Evolutionary conservation across 30 jellyfish, hydroid and myxozoan species (phyloP).

Genomic region (Aurelia coerulea): DNA sequence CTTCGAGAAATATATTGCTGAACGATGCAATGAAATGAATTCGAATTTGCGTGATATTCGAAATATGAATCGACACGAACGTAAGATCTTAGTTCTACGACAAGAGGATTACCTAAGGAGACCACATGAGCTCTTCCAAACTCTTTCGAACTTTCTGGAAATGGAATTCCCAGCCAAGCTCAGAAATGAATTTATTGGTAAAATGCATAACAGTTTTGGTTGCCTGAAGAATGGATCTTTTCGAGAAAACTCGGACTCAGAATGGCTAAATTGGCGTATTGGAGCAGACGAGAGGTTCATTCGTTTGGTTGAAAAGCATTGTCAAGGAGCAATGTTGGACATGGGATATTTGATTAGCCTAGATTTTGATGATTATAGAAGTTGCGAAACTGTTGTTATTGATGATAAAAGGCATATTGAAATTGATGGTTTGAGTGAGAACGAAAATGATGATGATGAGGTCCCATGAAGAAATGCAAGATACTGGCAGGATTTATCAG

Average conservation of each 20-base stretch:
- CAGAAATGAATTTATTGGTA: not conserved
- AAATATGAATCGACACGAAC: not conserved
- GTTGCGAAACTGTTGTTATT: not conserved
- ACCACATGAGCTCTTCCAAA: not conserved
- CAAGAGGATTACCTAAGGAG: slow-evolving; percentile 14
- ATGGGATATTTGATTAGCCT: slow-evolving; percentile 5
- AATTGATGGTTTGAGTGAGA: no score
- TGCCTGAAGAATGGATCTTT: slow-evolving; percentile 10
- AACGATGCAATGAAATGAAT: slow-evolving; percentile 60
- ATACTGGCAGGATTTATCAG: no score
- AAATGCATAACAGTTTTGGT: not conserved
- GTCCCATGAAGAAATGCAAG: no score
- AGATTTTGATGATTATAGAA: not conserved
- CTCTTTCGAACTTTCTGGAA: not conserved
- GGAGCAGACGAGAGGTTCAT: slow-evolving; percentile 16
- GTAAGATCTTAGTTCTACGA: slow-evolving; percentile 10
- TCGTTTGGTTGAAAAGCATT: slow-evolving; percentile 5
- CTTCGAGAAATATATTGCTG: slow-evolving; percentile 28
- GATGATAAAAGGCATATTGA: not conserved
- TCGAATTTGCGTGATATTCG: slow-evolving; percentile 8
- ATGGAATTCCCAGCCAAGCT: not conserved
- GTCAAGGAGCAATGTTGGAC: slow-evolving; percentile 15
- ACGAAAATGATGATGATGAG: no score
- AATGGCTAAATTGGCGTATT: slow-evolving; percentile 26
- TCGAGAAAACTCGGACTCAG: not conserved